These are phyloP conservation scores for Rhagologus leucostigma DNA, from an alignment of 2,113 vertebrate species.

Conservation along the genomic window DNA sequence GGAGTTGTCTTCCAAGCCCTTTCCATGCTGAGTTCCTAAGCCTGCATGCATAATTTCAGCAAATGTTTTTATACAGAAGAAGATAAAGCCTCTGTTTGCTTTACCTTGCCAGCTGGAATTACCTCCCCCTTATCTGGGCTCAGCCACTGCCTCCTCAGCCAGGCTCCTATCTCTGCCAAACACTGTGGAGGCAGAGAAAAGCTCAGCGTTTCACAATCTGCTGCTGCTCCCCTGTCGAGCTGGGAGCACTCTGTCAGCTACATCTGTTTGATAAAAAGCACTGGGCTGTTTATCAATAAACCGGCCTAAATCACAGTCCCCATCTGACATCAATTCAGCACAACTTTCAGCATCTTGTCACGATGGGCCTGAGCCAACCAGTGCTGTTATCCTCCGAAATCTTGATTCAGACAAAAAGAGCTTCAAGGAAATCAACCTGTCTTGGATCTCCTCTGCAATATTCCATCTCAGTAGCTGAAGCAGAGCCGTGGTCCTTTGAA, in stretches of 20 bases:
- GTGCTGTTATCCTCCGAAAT: background rate
- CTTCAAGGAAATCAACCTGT: background rate
- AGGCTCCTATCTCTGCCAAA: conserved; percentile 48
- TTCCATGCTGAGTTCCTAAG: background rate
- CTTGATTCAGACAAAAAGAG: background rate
- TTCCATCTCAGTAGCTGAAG: background rate
- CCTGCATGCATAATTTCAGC: conserved; percentile 21
- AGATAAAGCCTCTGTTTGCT: conserved; percentile 56
- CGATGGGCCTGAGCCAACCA: background rate
- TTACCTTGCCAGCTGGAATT: conserved; percentile 54
- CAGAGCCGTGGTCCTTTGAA: background rate
- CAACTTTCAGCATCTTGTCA: conserved; percentile 25
- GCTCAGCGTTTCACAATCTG: conserved; percentile 12
- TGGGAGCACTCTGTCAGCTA: background rate
- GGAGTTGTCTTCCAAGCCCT: background rate
- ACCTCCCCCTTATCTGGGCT: conserved; percentile 50
- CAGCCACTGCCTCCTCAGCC: conserved; percentile 38
- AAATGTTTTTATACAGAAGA: background rate
- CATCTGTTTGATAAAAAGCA: conserved; percentile 18
- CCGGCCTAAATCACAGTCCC: background rate
- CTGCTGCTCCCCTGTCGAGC: conserved; percentile 5
- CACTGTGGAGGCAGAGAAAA: conserved; percentile 28
- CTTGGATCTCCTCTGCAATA: background rate
- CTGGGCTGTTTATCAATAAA: conserved; percentile 31
- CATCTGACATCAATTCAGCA: conserved; percentile 8